Base-by-base conservation (phyloP, 2,113 vertebrate genomes). In the Chaetops frenatus region DNA sequence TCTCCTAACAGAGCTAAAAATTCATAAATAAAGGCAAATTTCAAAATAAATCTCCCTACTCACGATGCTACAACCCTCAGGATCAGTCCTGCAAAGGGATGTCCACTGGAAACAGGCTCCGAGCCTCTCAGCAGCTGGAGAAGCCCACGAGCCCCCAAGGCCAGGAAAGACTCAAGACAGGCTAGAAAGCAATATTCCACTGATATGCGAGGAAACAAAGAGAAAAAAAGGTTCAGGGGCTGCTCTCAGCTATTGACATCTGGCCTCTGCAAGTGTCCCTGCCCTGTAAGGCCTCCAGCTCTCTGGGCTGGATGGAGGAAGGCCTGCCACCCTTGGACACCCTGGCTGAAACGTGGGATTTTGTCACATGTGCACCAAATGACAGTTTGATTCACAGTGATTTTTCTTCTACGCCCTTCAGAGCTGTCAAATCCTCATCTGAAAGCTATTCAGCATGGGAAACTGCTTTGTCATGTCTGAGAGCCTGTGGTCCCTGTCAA, bases 341-440 rank as follows among this genome's bases (percentile, higher is more conserved):
- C 7, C 10, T 0, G 0, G 42, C 42, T 40, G 27, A 42, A 90
- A 79, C 11, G 22, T 0, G 0, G 25, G 17, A 45, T 88, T 91
- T n/a, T 65, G 60, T 56, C 83, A 77, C 53, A 44, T 65, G 67
- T 51, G 31, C 33, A 61, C 36, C 3, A 1, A 62, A 84, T 28
- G 31, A 69, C 35, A 24, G 54, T 88, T 90, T 42, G 58, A 66
- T 82, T 80, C 76, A 53, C 4, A 5, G 67, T 69, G 77, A 81
- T 72, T 73, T 65, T 65, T 64, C 44, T 45, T 31, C 81, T n/a
- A 5, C 0, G 0, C 38, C 72, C 56, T 77, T 86, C 82, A 92
- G 77, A 86, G 69, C 86, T 77, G 93, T 91, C 89, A 94, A 83
- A 70, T 53, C 83, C 72, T 83, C 81, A 45, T 62, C 60, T 29